A percentile compares a stretch with the other conserved stretches of the same genome.
Conservation (phyloP, 1,140 invertebrate species). For the Dendroctonus ponderosae region DNA sequence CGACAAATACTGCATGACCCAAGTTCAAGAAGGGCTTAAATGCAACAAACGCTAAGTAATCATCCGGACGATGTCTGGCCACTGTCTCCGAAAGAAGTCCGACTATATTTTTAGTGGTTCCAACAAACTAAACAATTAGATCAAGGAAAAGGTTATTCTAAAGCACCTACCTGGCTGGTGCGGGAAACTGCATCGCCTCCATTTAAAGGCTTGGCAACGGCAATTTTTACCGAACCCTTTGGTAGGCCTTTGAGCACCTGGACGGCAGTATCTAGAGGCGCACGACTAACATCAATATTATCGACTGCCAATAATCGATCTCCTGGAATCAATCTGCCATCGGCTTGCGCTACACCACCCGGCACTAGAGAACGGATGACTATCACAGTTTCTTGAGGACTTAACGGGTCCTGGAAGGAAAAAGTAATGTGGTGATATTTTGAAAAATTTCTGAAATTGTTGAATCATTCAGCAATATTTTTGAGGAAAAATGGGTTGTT, state of each 20-base stretch:
- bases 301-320: constrained; percentile 85
- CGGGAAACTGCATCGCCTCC: constrained; percentile 61
- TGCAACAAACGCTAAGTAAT: background rate
- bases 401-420: constrained; percentile 68
- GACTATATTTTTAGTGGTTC: background rate
- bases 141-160: constrained; percentile 4
- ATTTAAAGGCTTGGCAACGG: constrained; percentile 83
- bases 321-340: constrained; percentile 80
- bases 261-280: constrained; percentile 78
- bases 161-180: constrained; percentile 58
- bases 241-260: constrained; percentile 75
- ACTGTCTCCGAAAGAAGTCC: no score
- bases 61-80: no score
- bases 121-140: background rate
- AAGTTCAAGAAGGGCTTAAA: background rate
- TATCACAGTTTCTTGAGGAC: constrained; percentile 80
- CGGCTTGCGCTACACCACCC: constrained; percentile 78
- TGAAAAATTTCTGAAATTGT: no score
- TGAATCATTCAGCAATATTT: background rate
- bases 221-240: constrained; percentile 75
- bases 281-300: constrained; percentile 71
- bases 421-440: no score
- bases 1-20: no score
- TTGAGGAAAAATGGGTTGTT: background rate
- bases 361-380: constrained; percentile 84